Evolutionary conservation across 2,113 vertebrate species (phyloP).

Genomic region (Chionis minor): DNA sequence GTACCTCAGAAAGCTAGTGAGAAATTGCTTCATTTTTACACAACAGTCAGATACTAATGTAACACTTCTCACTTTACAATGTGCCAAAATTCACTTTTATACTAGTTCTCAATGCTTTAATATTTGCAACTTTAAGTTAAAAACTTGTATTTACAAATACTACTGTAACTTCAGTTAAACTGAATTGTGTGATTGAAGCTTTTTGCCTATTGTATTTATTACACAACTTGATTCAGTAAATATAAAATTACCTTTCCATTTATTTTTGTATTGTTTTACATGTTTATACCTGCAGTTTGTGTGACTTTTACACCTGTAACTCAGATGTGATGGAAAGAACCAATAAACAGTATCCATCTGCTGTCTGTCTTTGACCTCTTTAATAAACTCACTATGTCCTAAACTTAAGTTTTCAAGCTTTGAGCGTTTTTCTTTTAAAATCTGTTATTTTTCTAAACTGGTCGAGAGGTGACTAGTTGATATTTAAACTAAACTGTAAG

Average conservation of each 20-base stretch:
- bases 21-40: constrained; percentile 52
- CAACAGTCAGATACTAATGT: constrained; percentile 39
- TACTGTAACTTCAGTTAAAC: constrained; percentile 97
- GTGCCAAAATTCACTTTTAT: constrained; percentile 90
- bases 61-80: constrained; percentile 69
- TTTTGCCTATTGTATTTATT: constrained; percentile 94
- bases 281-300: constrained; percentile 82
- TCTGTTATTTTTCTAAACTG: not conserved
- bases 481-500: not conserved
- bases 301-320: constrained; percentile 81
- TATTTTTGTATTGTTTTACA: constrained; percentile 88
- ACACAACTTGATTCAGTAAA: constrained; percentile 85
- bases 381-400: not conserved
- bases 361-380: not conserved
- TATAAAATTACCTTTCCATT: constrained; percentile 79
- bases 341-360: constrained; percentile 77
- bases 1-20: constrained; percentile 76
- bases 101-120: constrained; percentile 80
- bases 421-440: not conserved
- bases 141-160: constrained; percentile 85
- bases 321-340: constrained; percentile 74
- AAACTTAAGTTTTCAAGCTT: not conserved
- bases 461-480: not conserved
- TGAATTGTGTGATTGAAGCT: constrained; percentile 92
- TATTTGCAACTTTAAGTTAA: constrained; percentile 76